Percentiles rank a stretch among this genome's conserved stretches.
phyloP scores from a whole-genome alignment of 2,888 invertebrate genomes.

The Caenorhabditis zanzibari region DNA sequence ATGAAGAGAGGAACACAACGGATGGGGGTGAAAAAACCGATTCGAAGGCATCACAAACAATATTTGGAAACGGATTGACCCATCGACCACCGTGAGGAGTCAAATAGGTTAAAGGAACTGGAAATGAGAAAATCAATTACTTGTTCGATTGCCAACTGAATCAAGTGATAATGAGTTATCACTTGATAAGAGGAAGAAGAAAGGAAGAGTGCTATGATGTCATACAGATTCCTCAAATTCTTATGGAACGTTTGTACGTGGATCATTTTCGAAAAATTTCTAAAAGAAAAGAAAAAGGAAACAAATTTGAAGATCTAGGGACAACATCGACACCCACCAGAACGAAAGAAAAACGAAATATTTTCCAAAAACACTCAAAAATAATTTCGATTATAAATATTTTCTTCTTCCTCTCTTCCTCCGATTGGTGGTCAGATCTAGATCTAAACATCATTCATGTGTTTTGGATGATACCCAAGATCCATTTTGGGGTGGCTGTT shows the following conservation, averaged over 20 bases:
- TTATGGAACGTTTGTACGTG: constrained; percentile 1
- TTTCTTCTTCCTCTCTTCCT: constrained; percentile 20
- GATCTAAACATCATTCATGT: constrained; percentile 27
- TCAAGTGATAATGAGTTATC: constrained; percentile 25
- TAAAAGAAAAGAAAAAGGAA: constrained; percentile 8
- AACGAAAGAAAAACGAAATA: neutral
- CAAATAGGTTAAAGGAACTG: neutral
- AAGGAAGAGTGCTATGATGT: constrained; percentile 33
- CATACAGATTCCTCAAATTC: constrained; percentile 34
- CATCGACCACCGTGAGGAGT: constrained; percentile 8
- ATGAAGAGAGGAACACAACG: constrained; percentile 31
- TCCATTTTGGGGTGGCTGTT: constrained; percentile 20
- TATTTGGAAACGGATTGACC: constrained; percentile 27
- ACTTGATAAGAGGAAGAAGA: constrained; percentile 12
- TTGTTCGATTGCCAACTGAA: neutral
- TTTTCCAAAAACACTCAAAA: constrained; percentile 11
- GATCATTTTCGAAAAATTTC: too few species aligned
- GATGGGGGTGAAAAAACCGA: constrained; percentile 15
- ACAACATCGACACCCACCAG: constrained; percentile 2
- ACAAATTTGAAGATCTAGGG: constrained; percentile 26
- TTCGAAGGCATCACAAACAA: constrained; percentile 35
- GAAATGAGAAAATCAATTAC: constrained; percentile 1
- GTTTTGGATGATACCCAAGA: constrained; percentile 37
- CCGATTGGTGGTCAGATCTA: constrained; percentile 6
- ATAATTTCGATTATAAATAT: constrained; percentile 13